Evolutionary conservation across 1,140 invertebrate species (phyloP).

Genomic region (Propsilocerus akamusi): DNA sequence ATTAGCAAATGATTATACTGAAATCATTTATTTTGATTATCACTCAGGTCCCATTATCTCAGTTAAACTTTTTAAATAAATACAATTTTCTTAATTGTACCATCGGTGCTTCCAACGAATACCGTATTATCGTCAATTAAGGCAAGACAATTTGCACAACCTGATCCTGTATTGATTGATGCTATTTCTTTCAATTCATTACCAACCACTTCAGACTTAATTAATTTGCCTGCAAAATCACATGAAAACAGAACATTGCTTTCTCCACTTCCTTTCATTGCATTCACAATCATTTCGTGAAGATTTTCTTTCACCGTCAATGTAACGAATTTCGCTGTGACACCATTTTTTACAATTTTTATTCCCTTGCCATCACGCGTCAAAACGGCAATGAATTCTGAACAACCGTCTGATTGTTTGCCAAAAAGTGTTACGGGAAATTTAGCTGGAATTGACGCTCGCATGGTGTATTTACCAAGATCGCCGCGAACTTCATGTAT

Average conservation of each 20-base stretch:
- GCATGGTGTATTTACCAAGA: slow-evolving; percentile 20
- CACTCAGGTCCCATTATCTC: too few species aligned
- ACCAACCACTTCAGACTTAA: background rate
- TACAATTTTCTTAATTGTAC: background rate
- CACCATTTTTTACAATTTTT: slow-evolving; percentile 14
- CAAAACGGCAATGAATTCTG: slow-evolving; percentile 15
- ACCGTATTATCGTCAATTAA: background rate
- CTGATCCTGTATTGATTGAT: background rate
- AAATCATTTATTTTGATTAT: too few species aligned
- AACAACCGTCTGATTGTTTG: slow-evolving; percentile 11
- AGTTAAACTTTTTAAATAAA: too few species aligned
- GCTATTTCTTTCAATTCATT: background rate
- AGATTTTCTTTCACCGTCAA: background rate
- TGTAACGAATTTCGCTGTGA: too few species aligned
- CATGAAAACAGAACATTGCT: background rate
- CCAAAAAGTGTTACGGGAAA: slow-evolving; percentile 17
- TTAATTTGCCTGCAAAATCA: background rate
- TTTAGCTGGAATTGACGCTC: slow-evolving; percentile 17
- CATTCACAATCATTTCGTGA: background rate
- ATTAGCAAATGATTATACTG: too few species aligned
- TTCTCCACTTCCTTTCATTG: background rate
- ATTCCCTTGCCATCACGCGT: slow-evolving; percentile 21
- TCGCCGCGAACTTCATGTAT: slow-evolving; percentile 15
- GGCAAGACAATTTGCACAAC: background rate
- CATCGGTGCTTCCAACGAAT: background rate